phyloP scores from a whole-genome alignment of 2,113 vertebrate genomes.

The Mellivora capensis region DNA sequence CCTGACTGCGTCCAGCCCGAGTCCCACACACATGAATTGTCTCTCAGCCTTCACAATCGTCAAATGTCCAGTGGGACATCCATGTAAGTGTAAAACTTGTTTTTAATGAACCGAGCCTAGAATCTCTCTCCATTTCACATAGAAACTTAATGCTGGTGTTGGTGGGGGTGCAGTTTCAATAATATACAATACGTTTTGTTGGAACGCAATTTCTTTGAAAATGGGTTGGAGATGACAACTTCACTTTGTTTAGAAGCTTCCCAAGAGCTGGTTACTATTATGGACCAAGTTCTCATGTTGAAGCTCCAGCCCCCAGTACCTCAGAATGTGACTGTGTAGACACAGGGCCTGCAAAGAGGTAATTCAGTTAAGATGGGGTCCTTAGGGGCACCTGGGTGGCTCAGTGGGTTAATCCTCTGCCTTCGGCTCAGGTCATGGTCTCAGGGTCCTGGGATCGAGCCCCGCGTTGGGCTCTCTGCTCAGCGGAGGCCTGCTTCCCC shows the following conservation, averaged over 20 bases:
- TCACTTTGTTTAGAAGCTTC: background rate
- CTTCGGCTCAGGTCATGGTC: no score
- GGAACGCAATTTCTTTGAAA: background rate
- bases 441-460: no score
- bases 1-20: background rate
- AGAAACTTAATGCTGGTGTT: background rate
- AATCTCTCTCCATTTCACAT: background rate
- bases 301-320: background rate
- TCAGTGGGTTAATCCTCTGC: no score
- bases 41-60: background rate
- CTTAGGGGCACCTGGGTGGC: no score
- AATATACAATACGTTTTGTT: background rate
- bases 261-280: background rate
- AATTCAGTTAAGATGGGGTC: background rate
- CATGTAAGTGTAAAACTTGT: background rate
- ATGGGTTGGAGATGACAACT: background rate
- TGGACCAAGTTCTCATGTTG: background rate
- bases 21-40: background rate
- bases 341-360: background rate
- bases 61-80: background rate
- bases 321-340: background rate
- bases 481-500: no score
- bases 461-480: no score
- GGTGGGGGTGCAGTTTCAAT: background rate
- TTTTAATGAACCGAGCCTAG: background rate